phyloP scores from a whole-genome alignment of 2,113 vertebrate genomes.

The Bothrops jararaca region DNA sequence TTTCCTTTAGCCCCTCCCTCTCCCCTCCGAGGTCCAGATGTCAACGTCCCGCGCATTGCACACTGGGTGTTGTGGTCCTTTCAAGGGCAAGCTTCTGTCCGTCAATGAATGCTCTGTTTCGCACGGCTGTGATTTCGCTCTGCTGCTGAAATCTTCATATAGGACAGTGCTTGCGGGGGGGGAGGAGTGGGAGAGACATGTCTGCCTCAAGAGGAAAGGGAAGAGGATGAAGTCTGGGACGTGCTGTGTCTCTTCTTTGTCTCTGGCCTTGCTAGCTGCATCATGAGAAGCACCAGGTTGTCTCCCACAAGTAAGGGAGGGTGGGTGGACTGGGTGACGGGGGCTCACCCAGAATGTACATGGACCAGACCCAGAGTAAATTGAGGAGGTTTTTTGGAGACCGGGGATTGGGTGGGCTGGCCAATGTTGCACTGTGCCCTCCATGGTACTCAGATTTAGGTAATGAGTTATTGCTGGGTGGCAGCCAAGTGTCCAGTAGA shows the following conservation, averaged over 20 bases:
- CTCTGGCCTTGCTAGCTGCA: background rate
- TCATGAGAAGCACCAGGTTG: background rate
- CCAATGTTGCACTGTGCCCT: background rate
- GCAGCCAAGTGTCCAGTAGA: background rate
- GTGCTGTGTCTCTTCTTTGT: background rate
- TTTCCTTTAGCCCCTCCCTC: rapidly evolving
- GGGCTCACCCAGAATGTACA: background rate
- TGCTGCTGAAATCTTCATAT: background rate
- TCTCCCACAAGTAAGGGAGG: background rate
- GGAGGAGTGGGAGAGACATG: background rate
- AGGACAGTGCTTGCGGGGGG: background rate
- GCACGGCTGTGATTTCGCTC: background rate
- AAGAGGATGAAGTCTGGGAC: too few relatives aligned
- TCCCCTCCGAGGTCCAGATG: rapidly evolving
- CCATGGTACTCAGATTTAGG: background rate
- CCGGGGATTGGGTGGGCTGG: background rate
- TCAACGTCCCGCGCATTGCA: rapidly evolving
- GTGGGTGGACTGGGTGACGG: background rate
- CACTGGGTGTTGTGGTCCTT: slow-evolving; percentile 29
- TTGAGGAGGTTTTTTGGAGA: background rate
- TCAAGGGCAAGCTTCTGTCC: background rate
- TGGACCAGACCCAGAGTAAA: background rate
- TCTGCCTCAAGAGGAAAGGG: background rate
- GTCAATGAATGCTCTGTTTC: background rate
- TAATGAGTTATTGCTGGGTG: background rate